These are phyloP conservation scores for Drosophila ogumai DNA, from an alignment of 1,140 invertebrate species.

Conservation along the genomic window DNA sequence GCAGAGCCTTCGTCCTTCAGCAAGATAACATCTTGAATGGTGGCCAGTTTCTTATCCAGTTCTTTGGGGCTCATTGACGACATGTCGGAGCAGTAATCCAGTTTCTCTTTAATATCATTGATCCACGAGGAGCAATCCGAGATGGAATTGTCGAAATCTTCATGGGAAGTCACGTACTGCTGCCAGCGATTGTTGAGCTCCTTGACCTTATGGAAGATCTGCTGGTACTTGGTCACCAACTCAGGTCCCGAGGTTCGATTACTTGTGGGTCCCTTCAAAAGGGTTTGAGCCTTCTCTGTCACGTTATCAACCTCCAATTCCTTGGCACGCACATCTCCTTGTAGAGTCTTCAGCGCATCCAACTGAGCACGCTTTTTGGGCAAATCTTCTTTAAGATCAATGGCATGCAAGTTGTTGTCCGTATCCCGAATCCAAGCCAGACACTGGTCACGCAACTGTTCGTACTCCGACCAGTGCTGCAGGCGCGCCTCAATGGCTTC, in stretches of 20 bases:
- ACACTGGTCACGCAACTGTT: constrained; percentile 93
- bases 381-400: constrained; percentile 94
- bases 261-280: constrained; percentile 89
- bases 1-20: constrained; percentile 96
- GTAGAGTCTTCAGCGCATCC: constrained; percentile 91
- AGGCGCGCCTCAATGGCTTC: constrained; percentile 92
- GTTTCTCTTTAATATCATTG: constrained; percentile 92
- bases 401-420: constrained; percentile 94
- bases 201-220: constrained; percentile 95
- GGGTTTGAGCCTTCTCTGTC: constrained; percentile 94
- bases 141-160: constrained; percentile 93
- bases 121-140: constrained; percentile 93
- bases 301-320: constrained; percentile 97
- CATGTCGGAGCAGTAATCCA: constrained; percentile 93
- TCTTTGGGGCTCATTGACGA: constrained; percentile 93
- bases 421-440: constrained; percentile 95
- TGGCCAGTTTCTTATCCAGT: constrained; percentile 92
- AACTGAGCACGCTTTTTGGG: constrained; percentile 94
- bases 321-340: constrained; percentile 95
- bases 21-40: constrained; percentile 93
- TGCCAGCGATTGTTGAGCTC: constrained; percentile 96
- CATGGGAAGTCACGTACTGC: constrained; percentile 94
- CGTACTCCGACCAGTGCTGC: constrained; percentile 96
- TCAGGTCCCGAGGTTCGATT: constrained; percentile 91
- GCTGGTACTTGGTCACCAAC: constrained; percentile 95